These are phyloP conservation scores for Gobiocypris rarus DNA, from an alignment of 2,113 vertebrate genomes.

Conservation along the genomic window DNA sequence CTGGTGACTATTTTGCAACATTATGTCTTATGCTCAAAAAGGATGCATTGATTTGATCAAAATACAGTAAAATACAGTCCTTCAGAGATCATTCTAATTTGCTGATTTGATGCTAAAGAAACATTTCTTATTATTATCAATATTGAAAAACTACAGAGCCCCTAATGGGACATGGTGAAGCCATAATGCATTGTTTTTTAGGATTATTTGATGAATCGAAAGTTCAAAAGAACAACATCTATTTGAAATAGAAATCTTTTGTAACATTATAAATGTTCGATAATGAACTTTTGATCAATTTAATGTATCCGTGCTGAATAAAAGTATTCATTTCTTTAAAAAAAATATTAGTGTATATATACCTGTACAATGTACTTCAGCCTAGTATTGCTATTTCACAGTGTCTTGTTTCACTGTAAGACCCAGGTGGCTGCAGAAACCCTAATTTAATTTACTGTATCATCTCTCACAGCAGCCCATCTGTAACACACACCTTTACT, in stretches of 20 bases:
- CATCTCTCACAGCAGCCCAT: neutral
- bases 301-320: neutral
- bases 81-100: no score
- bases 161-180: no score
- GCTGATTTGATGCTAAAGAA: no score
- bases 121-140: no score
- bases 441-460: constrained; percentile 26
- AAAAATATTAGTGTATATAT: no score
- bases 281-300: neutral
- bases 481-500: constrained; percentile 82
- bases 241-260: neutral
- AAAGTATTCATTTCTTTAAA: neutral
- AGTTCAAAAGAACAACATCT: neutral
- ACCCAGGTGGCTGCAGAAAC: constrained; percentile 11
- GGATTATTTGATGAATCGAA: neutral
- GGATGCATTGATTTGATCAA: no score
- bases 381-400: neutral
- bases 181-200: neutral
- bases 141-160: neutral
- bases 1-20: no score
- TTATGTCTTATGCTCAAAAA: no score
- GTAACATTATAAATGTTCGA: neutral
- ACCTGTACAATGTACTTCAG: neutral
- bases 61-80: no score
- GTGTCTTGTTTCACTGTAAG: neutral